These are phyloP conservation scores for Balanococcus diminutus DNA, from an alignment of 2,888 invertebrate species.

Conservation along the genomic window DNA sequence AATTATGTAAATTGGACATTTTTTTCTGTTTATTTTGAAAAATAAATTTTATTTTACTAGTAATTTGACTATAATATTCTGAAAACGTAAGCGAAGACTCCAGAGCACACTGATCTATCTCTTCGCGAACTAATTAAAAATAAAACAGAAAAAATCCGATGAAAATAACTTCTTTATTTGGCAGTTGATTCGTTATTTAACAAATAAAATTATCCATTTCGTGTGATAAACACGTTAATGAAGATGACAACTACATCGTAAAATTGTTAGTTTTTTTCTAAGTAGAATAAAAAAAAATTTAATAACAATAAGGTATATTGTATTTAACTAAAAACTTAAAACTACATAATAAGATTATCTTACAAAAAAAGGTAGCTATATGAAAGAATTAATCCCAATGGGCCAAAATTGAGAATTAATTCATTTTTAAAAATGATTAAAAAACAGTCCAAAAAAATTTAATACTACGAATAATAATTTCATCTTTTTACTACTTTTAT, in stretches of 20 bases:
- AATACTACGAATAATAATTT: neutral
- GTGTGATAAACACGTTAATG: conserved; percentile 46
- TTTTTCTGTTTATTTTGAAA: neutral
- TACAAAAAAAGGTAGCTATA: conserved; percentile 15
- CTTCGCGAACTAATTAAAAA: neutral
- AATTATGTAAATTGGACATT: neutral
- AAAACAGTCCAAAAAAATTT: neutral
- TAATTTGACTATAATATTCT: neutral
- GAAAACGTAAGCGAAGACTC: too few relatives aligned
- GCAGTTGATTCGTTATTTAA: conserved; percentile 49
- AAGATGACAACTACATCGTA: conserved; percentile 46
- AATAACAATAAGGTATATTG: conserved; percentile 40
- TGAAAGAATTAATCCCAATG: neutral
- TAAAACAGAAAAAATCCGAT: neutral
- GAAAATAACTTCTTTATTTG: conserved; percentile 46
- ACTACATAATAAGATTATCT: conserved; percentile 15
- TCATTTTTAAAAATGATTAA: neutral
- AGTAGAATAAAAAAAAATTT: conserved; percentile 25
- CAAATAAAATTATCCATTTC: conserved; percentile 46
- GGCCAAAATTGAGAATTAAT: neutral
- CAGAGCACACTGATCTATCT: too few relatives aligned
- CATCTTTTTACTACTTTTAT: too few relatives aligned
- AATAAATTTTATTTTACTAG: conserved; percentile 5
- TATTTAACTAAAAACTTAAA: conserved; percentile 3
- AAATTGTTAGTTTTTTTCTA: conserved; percentile 46